Conservation (phyloP, 2,113 vertebrate species). For the Suricata suricatta region DNA sequence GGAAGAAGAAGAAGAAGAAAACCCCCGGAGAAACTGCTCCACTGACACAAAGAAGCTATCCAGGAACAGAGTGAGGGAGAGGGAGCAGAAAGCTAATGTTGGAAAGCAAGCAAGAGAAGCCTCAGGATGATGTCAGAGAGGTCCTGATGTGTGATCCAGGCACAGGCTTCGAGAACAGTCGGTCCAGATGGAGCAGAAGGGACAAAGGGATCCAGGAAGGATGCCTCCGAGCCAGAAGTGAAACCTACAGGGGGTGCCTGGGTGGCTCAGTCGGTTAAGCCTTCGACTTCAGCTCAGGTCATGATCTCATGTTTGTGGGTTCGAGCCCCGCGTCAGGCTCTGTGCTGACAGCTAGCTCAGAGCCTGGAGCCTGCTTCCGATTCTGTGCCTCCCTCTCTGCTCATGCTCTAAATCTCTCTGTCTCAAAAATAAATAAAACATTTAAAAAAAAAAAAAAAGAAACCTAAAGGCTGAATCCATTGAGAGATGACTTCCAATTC, state of each 20-base stretch:
- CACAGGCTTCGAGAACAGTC: background rate
- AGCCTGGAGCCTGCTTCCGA: too few species aligned
- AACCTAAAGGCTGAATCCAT: background rate
- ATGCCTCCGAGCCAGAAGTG: background rate
- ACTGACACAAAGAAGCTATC: background rate
- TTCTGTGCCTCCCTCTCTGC: too few species aligned
- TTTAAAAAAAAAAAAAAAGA: background rate
- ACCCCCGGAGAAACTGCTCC: background rate
- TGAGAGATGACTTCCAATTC: background rate
- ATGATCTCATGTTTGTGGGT: too few species aligned
- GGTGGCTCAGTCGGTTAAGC: too few species aligned
- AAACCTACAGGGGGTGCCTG: background rate
- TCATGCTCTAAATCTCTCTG: too few species aligned
- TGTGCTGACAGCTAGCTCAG: too few species aligned
- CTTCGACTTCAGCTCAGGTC: too few species aligned
- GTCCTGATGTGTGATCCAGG: accelerated
- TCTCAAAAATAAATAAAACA: too few species aligned
- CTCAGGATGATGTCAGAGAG: background rate
- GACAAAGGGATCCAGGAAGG: background rate
- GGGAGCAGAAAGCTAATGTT: accelerated
- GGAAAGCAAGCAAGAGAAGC: background rate
- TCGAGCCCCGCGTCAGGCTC: too few species aligned
- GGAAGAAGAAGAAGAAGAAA: too few species aligned
- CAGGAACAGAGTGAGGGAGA: background rate
- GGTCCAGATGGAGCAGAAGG: background rate